Conservation (phyloP, 2,797 vertebrate genomes). For the Parauchenoglanis punctatus region DNA sequence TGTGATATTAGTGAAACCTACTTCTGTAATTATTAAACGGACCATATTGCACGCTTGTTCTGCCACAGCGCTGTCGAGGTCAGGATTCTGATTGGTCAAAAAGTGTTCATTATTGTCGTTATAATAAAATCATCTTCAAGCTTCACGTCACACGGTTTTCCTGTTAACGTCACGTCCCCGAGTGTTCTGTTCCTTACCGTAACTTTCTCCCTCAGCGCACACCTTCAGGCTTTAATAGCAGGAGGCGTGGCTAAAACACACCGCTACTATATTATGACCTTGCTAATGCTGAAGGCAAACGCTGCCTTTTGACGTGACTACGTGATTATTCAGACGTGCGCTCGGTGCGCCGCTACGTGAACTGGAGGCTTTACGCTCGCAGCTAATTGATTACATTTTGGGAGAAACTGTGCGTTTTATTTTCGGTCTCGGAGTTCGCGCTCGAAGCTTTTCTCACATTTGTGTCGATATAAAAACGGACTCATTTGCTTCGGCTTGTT, state of each 20-base stretch:
- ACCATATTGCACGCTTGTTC: not conserved
- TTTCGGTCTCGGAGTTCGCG: not conserved
- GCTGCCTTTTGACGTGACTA: not conserved
- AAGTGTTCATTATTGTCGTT: no score
- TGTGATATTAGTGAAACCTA: not conserved
- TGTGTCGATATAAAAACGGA: not conserved
- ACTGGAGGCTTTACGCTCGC: not conserved
- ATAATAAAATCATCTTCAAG: not conserved
- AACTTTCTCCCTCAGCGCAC: not conserved
- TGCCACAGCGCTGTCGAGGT: no score
- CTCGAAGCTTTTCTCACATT: not conserved
- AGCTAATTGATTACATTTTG: not conserved
- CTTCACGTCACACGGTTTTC: not conserved
- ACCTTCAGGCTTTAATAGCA: no score
- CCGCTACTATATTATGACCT: not conserved
- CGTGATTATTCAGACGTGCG: not conserved
- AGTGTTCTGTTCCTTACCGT: no score
- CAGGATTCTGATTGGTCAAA: not conserved
- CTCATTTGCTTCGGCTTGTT: not conserved
- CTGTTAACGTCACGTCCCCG: not conserved
- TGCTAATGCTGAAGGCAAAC: not conserved
- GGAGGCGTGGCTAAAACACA: not conserved
- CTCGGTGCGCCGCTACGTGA: not conserved
- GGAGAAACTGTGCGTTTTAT: not conserved
- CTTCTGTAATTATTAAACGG: not conserved